phyloP scores from a whole-genome alignment of 2,797 vertebrate genomes.

The Xyrichtys novacula region DNA sequence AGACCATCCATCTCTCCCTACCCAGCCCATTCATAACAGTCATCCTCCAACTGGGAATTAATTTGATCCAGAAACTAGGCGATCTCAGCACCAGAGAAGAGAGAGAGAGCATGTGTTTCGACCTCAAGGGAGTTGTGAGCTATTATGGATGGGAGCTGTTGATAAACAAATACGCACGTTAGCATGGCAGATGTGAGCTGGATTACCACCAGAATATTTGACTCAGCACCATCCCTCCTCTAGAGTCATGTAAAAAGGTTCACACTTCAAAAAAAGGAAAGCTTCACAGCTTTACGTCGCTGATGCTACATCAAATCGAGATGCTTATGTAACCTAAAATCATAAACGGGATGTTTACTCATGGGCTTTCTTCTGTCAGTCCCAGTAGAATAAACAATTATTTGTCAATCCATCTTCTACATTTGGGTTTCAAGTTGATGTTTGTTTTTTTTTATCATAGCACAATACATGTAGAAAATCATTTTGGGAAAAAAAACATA shows the following conservation, averaged over 20 bases:
- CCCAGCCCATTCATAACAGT: constrained; percentile 80
- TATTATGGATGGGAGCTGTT: constrained; percentile 53
- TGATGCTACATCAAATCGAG: background rate
- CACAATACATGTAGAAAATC: too few relatives aligned
- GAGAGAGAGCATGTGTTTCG: constrained; percentile 59
- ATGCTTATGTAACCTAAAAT: background rate
- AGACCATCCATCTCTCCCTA: constrained; percentile 71
- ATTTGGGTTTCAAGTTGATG: too few relatives aligned
- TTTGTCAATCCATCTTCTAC: too few relatives aligned
- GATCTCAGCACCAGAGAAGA: constrained; percentile 42
- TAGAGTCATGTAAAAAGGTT: too few relatives aligned
- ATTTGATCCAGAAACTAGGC: constrained; percentile 78
- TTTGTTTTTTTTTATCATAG: too few relatives aligned
- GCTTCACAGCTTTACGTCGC: background rate
- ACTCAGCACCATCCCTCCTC: background rate
- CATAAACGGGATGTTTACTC: background rate
- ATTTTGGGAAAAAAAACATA: too few relatives aligned
- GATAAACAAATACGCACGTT: constrained; percentile 71
- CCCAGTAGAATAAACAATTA: too few relatives aligned
- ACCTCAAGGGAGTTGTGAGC: constrained; percentile 56
- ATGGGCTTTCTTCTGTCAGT: too few relatives aligned
- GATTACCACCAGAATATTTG: constrained; percentile 28
- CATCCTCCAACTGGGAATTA: constrained; percentile 72
- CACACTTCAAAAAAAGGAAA: too few relatives aligned
- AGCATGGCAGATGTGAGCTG: constrained; percentile 46